Base-by-base conservation (phyloP, 1,140 invertebrate species). In the Nebria ingens region DNA sequence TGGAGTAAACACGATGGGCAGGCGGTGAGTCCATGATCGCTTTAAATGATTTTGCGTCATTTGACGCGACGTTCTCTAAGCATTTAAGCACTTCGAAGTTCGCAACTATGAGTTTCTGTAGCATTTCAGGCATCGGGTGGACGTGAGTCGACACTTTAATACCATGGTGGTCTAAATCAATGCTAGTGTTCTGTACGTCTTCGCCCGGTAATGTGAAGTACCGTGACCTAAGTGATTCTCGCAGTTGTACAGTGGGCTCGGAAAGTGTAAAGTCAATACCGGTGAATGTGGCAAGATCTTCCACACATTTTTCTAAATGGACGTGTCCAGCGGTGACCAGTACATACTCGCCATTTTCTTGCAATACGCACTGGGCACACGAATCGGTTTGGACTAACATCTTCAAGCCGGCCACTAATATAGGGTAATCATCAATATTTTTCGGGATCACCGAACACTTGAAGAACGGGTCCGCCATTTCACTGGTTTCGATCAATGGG, bases 281-380 rank as follows among this genome's bases (percentile, higher is more conserved):
- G 0, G 91, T 91, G 75, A 91, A 96, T 49, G 75, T 74, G 62
- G 80, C 80, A 9, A 98, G 75, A 75, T 96, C 92, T 62, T 90
- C 84, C 1, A 95, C 66, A 76, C 97, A 99, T 62, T 93, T 85
- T 68, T 98, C 89, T 25, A 99, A 75, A 76, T 99, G 97, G 4
- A 99, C 91, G 76, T 99, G 95, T 0, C 97, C 97, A 6, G 95
- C 89, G 0, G 96, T 97, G 2, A 92, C 82, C n/a, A 99, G 75
- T 1, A 99, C 90, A 68, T 97, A 86, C 71, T 99, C 95, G 0
- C 97, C 97, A 6, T 85, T 95, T 65, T 97, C 90, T 73, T 96
- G 91, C 11, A 96, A 75, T 4, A 89, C 74, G 2, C 96, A 88
- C 67, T 93, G 80, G 0, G 96, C 93, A 74, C 92, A 94, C 1